Base-by-base conservation (phyloP, 2,888 invertebrate species). In the Ennomos fuscantarius region DNA sequence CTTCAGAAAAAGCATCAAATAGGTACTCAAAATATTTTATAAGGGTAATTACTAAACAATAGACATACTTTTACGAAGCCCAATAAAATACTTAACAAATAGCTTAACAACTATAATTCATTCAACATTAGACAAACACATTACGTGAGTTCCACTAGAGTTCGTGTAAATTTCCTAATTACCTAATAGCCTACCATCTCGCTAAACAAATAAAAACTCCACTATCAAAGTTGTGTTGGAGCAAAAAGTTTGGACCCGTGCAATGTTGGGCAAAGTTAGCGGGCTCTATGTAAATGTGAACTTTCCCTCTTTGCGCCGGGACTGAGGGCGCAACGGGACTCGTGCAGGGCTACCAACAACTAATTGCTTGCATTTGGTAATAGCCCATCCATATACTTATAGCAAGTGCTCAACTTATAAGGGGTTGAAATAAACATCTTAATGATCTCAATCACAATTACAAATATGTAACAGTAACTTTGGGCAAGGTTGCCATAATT, bases 291-390 rank as follows among this genome's bases (percentile, higher is more conserved):
- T 45, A 45, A 59, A 59, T 54, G 45, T 36, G 45, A 41, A 59
- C 58, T 59, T 59, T 59, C 58, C 58, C 58, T 59, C 53, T 59
- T 58, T 58, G 48, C 53, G 36, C 31, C 51, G 12, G 58, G 24
- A 43, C 48, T 5, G 33, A 42, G 42, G 34, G 48, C 47, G 48
- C 56, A 12, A 13, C 12, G 50, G 44, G 15, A 52, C 35, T 34
- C 8, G 6, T 31, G 15, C 35, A 58, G 58, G 58, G 58, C 36
- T 49, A 45, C 32, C 48, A 58, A 39, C 34, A 11, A 42, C 15
- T 31, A 44, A 8, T 12, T 32, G 39, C 13, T 12, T 32, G 39
- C 13, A 13, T 24, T 6, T 24, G 9, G 9, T 13, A 2, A 8
- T 13, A 36, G 10, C 36, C 36, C 36, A 11, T 8, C 2, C 11